These are phyloP conservation scores for Temnothorax rugatulus DNA, from an alignment of 2,888 invertebrate genomes.

Conservation along the genomic window DNA sequence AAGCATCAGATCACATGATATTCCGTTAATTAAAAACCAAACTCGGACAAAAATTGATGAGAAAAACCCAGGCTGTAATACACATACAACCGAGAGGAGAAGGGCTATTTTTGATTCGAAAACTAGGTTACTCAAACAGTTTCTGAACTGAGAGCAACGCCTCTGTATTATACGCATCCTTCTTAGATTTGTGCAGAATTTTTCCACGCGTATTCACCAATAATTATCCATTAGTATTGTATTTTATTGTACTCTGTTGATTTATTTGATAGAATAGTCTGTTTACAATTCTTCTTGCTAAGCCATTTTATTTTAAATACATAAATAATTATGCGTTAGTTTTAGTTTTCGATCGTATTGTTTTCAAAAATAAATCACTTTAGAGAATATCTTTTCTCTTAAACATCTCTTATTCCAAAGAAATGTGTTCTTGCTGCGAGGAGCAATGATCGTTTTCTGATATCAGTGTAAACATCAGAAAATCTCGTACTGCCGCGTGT, in stretches of 20 bases:
- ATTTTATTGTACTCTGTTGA: neutral
- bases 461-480: slow-evolving; percentile 47
- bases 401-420: slow-evolving; percentile 16
- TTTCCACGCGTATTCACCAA: neutral
- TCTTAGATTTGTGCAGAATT: slow-evolving; percentile 23
- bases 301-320: neutral
- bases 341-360: neutral
- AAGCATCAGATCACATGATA: neutral
- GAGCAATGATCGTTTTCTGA: slow-evolving; percentile 37
- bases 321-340: neutral
- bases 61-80: slow-evolving; percentile 13
- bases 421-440: slow-evolving; percentile 13
- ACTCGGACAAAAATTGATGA: slow-evolving; percentile 1
- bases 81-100: slow-evolving; percentile 38
- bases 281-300: neutral
- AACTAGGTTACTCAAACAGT: slow-evolving; percentile 77
- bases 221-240: neutral
- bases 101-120: slow-evolving; percentile 72
- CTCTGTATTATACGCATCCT: slow-evolving; percentile 61
- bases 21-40: neutral
- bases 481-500: slow-evolving; percentile 47
- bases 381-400: neutral
- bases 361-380: slow-evolving; percentile 25
- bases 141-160: slow-evolving; percentile 36
- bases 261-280: neutral